phyloP scores from a whole-genome alignment of 2,888 invertebrate genomes.

The Amphimallon solstitiale region DNA sequence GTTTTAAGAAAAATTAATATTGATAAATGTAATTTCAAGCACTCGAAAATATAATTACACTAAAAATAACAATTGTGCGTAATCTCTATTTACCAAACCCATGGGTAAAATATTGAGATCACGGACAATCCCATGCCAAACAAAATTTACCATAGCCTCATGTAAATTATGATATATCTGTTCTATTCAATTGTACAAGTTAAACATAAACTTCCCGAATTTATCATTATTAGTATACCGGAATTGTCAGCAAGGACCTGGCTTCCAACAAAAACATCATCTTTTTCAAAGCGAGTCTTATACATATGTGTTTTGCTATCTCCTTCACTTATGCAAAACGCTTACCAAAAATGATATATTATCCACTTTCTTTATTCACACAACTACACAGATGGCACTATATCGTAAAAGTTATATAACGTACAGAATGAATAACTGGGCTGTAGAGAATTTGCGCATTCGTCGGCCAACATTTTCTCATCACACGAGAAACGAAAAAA shows the following conservation, averaged over 20 bases:
- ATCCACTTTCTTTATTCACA: neutral
- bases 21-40: no score
- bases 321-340: constrained; percentile 2
- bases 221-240: no score
- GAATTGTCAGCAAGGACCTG: neutral
- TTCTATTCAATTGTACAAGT: no score
- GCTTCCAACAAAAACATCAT: neutral
- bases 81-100: no score
- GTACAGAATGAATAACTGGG: neutral
- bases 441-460: constrained; percentile 13
- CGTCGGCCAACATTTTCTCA: constrained; percentile 38
- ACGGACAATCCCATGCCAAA: no score
- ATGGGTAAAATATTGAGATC: no score
- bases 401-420: neutral
- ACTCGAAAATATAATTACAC: no score
- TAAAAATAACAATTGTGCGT: no score
- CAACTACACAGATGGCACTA: neutral
- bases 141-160: no score
- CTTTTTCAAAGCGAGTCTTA: neutral
- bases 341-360: constrained; percentile 6
- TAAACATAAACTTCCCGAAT: no score
- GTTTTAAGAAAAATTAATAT: no score
- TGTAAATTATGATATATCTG: no score
- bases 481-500: constrained; percentile 12
- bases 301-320: neutral